Conservation (phyloP, 2,888 invertebrate species). For the Matsumyia berberina region DNA sequence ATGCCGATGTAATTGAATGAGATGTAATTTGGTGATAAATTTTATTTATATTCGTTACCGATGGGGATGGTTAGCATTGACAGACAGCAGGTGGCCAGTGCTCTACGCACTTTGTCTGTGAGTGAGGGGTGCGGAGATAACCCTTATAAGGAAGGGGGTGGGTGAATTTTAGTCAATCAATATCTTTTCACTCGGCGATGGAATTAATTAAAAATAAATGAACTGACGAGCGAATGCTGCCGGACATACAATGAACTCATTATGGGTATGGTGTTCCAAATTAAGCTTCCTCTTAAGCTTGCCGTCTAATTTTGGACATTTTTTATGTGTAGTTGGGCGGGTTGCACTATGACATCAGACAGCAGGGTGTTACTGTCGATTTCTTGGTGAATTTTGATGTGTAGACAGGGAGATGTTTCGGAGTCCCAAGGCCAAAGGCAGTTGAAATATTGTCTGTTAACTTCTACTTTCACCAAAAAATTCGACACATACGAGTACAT, state of each 20-base stretch:
- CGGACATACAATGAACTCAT: slow-evolving; percentile 22
- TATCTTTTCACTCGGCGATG: slow-evolving; percentile 26
- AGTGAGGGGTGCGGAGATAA: neutral
- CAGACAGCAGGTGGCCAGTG: neutral
- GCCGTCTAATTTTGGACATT: neutral
- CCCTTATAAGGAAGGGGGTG: neutral
- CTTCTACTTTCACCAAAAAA: too few relatives aligned
- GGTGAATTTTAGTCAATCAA: slow-evolving; percentile 55
- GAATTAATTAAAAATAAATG: slow-evolving; percentile 67
- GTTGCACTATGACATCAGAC: neutral
- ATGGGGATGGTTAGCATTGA: slow-evolving; percentile 17
- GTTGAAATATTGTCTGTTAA: too few relatives aligned
- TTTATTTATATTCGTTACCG: slow-evolving; percentile 64
- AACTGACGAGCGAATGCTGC: slow-evolving; percentile 44
- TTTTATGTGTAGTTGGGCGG: neutral
- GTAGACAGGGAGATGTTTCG: too few relatives aligned
- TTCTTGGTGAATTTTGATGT: too few relatives aligned
- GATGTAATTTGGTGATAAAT: slow-evolving; percentile 76
- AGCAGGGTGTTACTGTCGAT: too few relatives aligned
- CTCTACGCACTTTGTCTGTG: neutral
- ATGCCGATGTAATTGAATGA: slow-evolving; percentile 73
- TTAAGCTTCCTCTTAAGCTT: neutral
- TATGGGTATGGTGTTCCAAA: slow-evolving; percentile 4
- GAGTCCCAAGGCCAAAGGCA: too few relatives aligned
- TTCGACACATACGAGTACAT: too few relatives aligned